A percentile compares a stretch with the other conserved stretches of the same genome.
phyloP scores from a whole-genome alignment of 2,888 invertebrate species.

The Parapristionchus giblindavisi region DNA sequence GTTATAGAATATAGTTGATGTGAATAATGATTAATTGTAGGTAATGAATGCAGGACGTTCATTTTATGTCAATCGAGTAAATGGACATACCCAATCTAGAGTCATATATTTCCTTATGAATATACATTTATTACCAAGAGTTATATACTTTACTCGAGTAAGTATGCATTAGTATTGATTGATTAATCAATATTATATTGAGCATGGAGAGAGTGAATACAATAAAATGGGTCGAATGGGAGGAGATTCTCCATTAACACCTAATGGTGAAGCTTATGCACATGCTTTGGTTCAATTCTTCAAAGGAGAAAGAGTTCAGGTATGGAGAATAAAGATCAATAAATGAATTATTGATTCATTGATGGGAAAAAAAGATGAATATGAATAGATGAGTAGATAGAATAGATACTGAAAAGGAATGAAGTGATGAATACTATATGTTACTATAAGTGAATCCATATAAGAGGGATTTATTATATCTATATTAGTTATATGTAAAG shows the following conservation, averaged over 20 bases:
- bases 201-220: conserved; percentile 95
- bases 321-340: conserved; percentile 40
- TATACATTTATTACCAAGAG: conserved; percentile 94
- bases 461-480: too few species aligned
- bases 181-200: conserved; percentile 54
- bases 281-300: conserved; percentile 52
- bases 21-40: conserved; percentile 33
- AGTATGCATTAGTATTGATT: not conserved
- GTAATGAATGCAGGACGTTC: conserved; percentile 77
- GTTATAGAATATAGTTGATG: not conserved
- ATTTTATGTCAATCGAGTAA: conserved; percentile 72
- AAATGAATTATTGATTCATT: not conserved
- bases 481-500: too few species aligned
- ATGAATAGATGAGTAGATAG: too few species aligned
- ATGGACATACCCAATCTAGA: conserved; percentile 89
- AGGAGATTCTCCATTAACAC: conserved; percentile 89
- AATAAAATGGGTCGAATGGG: conserved; percentile 92
- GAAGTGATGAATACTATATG: too few species aligned
- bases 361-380: conserved; percentile 80
- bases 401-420: too few species aligned
- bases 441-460: too few species aligned
- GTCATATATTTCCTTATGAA: conserved; percentile 99
- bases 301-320: conserved; percentile 79
- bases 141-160: conserved; percentile 93
- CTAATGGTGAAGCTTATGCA: conserved; percentile 75